phyloP scores from a whole-genome alignment of 1,140 invertebrate genomes.

The Papilio glaucus region DNA sequence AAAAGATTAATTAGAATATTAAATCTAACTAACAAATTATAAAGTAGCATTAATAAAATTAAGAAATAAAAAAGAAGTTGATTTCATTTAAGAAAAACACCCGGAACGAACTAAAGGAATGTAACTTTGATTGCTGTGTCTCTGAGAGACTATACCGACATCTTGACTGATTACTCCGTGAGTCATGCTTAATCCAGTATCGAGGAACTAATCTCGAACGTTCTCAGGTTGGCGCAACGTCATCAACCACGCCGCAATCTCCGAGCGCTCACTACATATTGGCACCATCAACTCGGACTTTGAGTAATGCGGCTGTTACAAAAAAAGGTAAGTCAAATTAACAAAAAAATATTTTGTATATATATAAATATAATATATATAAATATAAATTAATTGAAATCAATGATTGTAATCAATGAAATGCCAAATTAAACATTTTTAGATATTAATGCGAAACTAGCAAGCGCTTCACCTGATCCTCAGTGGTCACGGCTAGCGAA shows the following conservation, averaged over 20 bases:
- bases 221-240: conserved; percentile 61
- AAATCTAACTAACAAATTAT: not conserved
- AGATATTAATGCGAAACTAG: too few relatives aligned
- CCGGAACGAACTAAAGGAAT: not conserved
- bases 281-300: conserved; percentile 68
- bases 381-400: too few relatives aligned
- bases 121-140: not conserved
- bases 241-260: conserved; percentile 70
- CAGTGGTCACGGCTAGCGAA: too few relatives aligned
- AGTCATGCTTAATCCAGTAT: conserved; percentile 31
- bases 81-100: not conserved
- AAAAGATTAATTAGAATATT: not conserved
- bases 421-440: too few relatives aligned
- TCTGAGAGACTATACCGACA: not conserved
- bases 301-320: conserved; percentile 70
- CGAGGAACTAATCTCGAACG: conserved; percentile 26
- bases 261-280: conserved; percentile 75
- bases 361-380: too few relatives aligned
- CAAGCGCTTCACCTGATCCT: too few relatives aligned
- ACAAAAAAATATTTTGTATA: too few relatives aligned
- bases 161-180: conserved; percentile 21
- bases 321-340: conserved; percentile 69
- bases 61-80: not conserved
- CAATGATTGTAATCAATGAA: too few relatives aligned
- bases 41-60: not conserved